A percentile compares a stretch with the other conserved stretches of the same genome.
These are phyloP conservation scores for Eucera pruinosa DNA, from an alignment of 2,888 invertebrate genomes.

Conservation along the genomic window DNA sequence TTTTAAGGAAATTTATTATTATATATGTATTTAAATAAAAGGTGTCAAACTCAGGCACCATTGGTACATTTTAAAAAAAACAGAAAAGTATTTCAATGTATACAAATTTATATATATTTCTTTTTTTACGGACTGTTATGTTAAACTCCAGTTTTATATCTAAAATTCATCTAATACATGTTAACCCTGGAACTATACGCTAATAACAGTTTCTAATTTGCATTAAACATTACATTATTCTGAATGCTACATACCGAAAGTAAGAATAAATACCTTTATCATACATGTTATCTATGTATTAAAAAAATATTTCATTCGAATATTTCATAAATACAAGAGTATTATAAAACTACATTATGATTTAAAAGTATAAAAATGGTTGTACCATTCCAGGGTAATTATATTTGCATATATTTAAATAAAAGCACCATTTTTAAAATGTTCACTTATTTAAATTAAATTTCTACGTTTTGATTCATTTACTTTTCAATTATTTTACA, in stretches of 20 bases:
- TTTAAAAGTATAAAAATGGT: slow-evolving; percentile 50
- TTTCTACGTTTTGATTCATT: slow-evolving; percentile 7
- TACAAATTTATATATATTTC: slow-evolving; percentile 43
- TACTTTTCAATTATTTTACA: no score
- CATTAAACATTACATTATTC: slow-evolving; percentile 28
- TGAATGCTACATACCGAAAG: slow-evolving; percentile 31
- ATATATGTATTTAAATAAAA: slow-evolving; percentile 33
- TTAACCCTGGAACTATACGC: slow-evolving; percentile 44
- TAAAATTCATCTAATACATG: slow-evolving; percentile 23
- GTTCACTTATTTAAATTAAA: slow-evolving; percentile 30
- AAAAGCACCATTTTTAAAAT: slow-evolving; percentile 51
- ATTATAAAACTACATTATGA: slow-evolving; percentile 36
- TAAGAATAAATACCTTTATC: slow-evolving; percentile 47
- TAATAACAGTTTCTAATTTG: slow-evolving; percentile 35
- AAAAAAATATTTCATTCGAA: slow-evolving; percentile 49
- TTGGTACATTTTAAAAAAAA: slow-evolving; percentile 58
- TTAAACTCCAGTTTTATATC: slow-evolving; percentile 19
- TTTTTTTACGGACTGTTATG: background rate
- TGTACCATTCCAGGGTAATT: slow-evolving; percentile 49
- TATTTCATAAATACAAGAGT: slow-evolving; percentile 21
- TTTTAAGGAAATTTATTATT: slow-evolving; percentile 33
- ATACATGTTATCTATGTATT: slow-evolving; percentile 31
- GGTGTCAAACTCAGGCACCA: slow-evolving; percentile 52
- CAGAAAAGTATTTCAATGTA: slow-evolving; percentile 47
- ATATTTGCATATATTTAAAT: slow-evolving; percentile 34